Percentiles rank a stretch among this genome's conserved stretches.
Conservation (phyloP, 1,140 invertebrate genomes). For the Zophobas morio region DNA sequence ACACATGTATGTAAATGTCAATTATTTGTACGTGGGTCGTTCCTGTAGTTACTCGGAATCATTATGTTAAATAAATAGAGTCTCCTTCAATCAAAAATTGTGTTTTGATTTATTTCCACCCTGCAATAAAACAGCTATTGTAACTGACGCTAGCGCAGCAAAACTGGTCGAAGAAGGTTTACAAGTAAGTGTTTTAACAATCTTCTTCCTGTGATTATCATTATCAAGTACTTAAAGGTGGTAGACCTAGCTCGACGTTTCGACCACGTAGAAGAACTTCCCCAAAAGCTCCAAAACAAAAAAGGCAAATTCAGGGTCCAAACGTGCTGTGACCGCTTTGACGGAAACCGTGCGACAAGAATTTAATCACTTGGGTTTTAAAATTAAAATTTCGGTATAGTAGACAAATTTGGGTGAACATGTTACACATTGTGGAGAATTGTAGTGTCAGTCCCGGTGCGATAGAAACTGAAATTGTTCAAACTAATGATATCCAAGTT, state of each 20-base stretch:
- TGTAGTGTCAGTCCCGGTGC: conserved; percentile 73
- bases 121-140: no score
- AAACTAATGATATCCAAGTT: conserved; percentile 30
- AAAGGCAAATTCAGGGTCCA: conserved; percentile 70
- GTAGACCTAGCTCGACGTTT: neutral
- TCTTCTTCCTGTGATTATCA: no score
- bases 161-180: no score
- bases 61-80: no score
- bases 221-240: neutral
- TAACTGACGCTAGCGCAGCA: no score
- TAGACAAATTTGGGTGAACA: neutral
- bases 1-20: no score
- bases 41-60: no score
- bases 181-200: no score
- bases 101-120: no score
- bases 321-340: conserved; percentile 73
- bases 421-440: neutral
- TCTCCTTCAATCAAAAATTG: no score
- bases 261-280: neutral
- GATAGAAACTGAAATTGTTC: conserved; percentile 72
- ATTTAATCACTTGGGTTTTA: conserved; percentile 65
- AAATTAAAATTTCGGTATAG: conserved; percentile 69
- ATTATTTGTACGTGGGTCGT: no score
- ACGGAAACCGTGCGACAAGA: conserved; percentile 73
- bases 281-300: conserved; percentile 3